Conservation (phyloP, 2,888 invertebrate genomes). For the Thera obeliscata region DNA sequence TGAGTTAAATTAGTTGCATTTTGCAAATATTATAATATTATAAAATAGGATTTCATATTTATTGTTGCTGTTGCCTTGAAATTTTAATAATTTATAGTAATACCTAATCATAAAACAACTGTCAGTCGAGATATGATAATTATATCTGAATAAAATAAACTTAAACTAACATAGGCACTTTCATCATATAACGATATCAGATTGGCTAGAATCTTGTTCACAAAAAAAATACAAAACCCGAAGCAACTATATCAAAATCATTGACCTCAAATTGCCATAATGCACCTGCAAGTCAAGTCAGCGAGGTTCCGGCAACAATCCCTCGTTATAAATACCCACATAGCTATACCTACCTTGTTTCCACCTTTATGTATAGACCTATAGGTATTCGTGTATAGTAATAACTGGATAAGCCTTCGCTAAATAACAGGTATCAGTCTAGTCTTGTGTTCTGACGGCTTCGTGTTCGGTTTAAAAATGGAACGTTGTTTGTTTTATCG, state of each 20-base stretch:
- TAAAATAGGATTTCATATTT: not conserved
- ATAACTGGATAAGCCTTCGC: slow-evolving; percentile 34
- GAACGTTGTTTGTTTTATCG: slow-evolving; percentile 9
- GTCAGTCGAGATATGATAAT: too few species aligned
- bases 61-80: not conserved
- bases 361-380: not conserved
- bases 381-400: slow-evolving; percentile 13
- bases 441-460: slow-evolving; percentile 17
- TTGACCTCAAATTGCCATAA: slow-evolving; percentile 43
- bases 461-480: slow-evolving; percentile 22
- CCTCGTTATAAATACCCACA: slow-evolving; percentile 23
- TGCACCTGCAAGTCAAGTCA: slow-evolving; percentile 44
- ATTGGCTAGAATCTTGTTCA: slow-evolving; percentile 1
- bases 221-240: slow-evolving; percentile 10
- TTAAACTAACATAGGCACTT: not conserved
- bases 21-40: not conserved
- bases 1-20: slow-evolving; percentile 21
- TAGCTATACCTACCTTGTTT: slow-evolving; percentile 6
- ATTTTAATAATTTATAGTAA: too few species aligned
- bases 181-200: not conserved
- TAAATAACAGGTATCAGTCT: slow-evolving; percentile 42
- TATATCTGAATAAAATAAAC: too few species aligned
- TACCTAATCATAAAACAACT: too few species aligned
- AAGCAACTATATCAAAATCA: slow-evolving; percentile 18
- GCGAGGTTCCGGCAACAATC: slow-evolving; percentile 44